phyloP scores from a whole-genome alignment of 2,888 invertebrate genomes.

The Drosophila flavopinicola region DNA sequence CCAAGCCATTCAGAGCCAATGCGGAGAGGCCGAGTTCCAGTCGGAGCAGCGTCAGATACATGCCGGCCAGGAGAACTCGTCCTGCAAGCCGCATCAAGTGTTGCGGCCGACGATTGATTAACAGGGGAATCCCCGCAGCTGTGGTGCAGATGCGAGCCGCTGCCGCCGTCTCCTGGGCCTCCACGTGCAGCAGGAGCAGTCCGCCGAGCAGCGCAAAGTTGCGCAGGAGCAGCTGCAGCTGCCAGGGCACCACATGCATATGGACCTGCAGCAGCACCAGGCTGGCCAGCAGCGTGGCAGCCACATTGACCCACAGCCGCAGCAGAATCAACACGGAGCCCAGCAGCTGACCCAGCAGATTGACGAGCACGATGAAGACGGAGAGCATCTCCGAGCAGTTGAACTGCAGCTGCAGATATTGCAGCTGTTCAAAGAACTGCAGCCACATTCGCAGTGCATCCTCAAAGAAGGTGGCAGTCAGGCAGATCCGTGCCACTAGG shows the following conservation, averaged over 20 bases:
- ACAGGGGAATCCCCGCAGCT: slow-evolving; percentile 21
- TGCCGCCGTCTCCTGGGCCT: slow-evolving; percentile 14
- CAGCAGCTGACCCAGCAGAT: slow-evolving; percentile 35
- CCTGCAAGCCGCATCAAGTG: slow-evolving; percentile 42
- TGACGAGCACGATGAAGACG: slow-evolving; percentile 7
- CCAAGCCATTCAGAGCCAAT: slow-evolving; percentile 15
- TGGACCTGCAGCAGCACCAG: slow-evolving; percentile 35
- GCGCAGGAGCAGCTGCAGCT: slow-evolving; percentile 22
- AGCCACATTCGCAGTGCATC: slow-evolving; percentile 35
- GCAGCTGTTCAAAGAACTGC: slow-evolving; percentile 19
- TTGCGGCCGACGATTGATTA: slow-evolving; percentile 22
- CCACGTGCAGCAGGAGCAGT: slow-evolving; percentile 36
- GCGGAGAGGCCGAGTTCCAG: slow-evolving; percentile 2
- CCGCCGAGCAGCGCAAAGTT: slow-evolving; percentile 38
- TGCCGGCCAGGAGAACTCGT: slow-evolving; percentile 27
- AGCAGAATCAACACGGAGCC: slow-evolving; percentile 23
- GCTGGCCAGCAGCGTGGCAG: slow-evolving; percentile 19
- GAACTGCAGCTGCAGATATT: slow-evolving; percentile 19
- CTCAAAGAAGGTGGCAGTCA: slow-evolving; percentile 43
- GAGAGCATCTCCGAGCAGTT: slow-evolving; percentile 18
- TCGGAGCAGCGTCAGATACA: slow-evolving; percentile 35
- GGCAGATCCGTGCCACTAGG: slow-evolving; percentile 34
- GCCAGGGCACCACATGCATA: slow-evolving; percentile 8
- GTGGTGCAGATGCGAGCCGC: neutral
- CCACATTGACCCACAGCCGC: slow-evolving; percentile 25